A percentile compares a stretch with the other conserved stretches of the same genome.
These are phyloP conservation scores for Stenodema calcarata DNA, from an alignment of 2,888 invertebrate species.

Conservation along the genomic window DNA sequence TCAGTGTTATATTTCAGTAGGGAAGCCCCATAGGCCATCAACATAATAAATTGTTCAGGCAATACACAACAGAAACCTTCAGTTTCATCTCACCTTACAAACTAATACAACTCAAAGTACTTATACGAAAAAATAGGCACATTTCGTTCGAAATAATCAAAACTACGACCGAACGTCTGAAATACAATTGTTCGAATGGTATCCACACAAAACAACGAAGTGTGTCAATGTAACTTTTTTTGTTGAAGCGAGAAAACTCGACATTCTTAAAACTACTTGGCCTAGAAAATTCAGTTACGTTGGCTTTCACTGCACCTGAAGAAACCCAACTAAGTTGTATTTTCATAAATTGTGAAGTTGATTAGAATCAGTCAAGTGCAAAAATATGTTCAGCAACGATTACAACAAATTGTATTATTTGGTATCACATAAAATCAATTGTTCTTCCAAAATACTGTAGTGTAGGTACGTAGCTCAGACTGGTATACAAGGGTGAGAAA, in stretches of 20 bases:
- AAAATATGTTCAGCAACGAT: background rate
- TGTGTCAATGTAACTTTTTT: background rate
- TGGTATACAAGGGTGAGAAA: background rate
- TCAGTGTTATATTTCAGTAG: background rate
- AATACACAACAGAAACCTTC: background rate
- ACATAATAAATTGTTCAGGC: background rate
- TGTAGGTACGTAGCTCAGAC: no score
- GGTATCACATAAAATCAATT: no score
- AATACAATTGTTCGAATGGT: no score
- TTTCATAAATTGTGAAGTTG: background rate
- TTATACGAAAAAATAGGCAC: background rate
- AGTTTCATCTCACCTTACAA: background rate
- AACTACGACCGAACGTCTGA: background rate
- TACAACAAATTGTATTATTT: no score
- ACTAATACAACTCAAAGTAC: background rate
- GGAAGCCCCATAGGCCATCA: conserved; percentile 11
- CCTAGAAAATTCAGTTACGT: background rate
- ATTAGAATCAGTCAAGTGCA: background rate
- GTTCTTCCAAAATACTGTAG: no score
- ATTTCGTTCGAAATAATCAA: background rate
- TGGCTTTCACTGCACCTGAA: background rate
- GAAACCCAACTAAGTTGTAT: background rate
- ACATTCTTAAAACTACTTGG: background rate
- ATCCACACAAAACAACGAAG: background rate
- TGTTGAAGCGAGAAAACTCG: background rate